phyloP scores from a whole-genome alignment of 2,113 vertebrate species.

The Pimephales promelas region DNA sequence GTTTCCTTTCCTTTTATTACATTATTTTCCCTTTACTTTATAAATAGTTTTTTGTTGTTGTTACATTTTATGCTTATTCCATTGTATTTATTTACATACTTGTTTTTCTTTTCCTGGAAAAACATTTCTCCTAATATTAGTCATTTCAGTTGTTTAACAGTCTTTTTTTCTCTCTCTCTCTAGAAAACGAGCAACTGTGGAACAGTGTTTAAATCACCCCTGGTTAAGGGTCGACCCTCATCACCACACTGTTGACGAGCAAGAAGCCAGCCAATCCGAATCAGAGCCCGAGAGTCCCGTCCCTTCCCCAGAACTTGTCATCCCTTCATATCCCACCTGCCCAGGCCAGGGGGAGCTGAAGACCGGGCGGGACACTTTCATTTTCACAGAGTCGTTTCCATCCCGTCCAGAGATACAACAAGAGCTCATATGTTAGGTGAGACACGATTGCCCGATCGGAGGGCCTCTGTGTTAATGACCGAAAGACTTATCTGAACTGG shows the following conservation, averaged over 20 bases:
- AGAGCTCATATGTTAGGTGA: constrained; percentile 76
- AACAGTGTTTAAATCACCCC: constrained; percentile 78
- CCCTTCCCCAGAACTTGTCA: constrained; percentile 69
- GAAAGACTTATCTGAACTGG: neutral
- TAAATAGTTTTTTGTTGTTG: neutral
- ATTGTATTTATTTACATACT: too few relatives aligned
- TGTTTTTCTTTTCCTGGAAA: neutral
- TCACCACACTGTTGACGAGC: constrained; percentile 66
- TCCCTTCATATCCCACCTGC: constrained; percentile 69
- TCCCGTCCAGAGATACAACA: constrained; percentile 75
- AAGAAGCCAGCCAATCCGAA: constrained; percentile 73
- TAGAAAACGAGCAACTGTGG: constrained; percentile 79
- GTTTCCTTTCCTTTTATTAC: too few relatives aligned
- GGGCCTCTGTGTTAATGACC: constrained; percentile 45
- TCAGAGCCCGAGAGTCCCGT: constrained; percentile 76
- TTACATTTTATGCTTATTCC: too few relatives aligned
- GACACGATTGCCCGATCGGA: neutral
- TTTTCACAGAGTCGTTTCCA: constrained; percentile 72
- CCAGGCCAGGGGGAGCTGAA: constrained; percentile 75
- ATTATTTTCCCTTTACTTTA: neutral
- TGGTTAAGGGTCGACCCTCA: constrained; percentile 70
- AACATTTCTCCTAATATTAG: neutral
- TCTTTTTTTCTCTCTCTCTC: constrained; percentile 46
- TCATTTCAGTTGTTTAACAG: neutral
- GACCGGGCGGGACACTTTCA: constrained; percentile 71